Percentiles rank a stretch among this genome's conserved stretches.
phyloP scores from a whole-genome alignment of 92 coral and sea anemone genomes.

The Epizoanthus illoricatus region DNA sequence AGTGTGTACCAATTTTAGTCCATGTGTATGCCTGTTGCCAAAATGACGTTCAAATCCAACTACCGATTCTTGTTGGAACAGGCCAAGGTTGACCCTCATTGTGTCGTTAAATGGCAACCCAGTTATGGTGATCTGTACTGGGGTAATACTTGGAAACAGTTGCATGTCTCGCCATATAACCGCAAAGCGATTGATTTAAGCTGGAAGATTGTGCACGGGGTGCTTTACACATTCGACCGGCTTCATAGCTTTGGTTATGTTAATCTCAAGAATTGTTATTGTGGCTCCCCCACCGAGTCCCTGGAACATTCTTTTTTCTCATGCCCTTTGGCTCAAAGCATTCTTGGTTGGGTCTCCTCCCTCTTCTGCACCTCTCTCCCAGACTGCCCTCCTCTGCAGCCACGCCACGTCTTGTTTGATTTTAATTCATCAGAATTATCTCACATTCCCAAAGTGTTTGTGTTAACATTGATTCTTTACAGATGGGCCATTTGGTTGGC shows the following conservation, averaged over 20 bases:
- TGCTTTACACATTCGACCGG: slow-evolving; percentile 34
- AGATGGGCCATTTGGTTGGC: no score
- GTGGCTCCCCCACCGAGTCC: not conserved
- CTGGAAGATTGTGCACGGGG: slow-evolving; percentile 53
- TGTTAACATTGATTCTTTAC: no score
- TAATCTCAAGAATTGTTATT: slow-evolving; percentile 18
- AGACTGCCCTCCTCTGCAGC: no score
- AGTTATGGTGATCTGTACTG: slow-evolving; percentile 20
- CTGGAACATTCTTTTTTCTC: not conserved
- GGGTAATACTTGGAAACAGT: slow-evolving; percentile 33
- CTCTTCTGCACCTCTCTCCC: no score
- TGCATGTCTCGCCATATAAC: not conserved
- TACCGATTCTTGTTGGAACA: not conserved
- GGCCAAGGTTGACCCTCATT: slow-evolving; percentile 8
- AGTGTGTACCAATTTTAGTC: not conserved
- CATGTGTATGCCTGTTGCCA: no score
- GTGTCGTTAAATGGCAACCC: slow-evolving; percentile 10
- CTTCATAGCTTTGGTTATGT: not conserved
- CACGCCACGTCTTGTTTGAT: no score
- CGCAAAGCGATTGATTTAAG: not conserved
- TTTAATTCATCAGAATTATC: no score
- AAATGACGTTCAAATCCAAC: not conserved
- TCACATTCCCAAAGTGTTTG: no score
- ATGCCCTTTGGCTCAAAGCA: no score
- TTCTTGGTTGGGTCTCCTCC: no score